Evolutionary conservation across 2,797 vertebrate genomes (phyloP).

Genomic region (Pogoniulus pusillus): DNA sequence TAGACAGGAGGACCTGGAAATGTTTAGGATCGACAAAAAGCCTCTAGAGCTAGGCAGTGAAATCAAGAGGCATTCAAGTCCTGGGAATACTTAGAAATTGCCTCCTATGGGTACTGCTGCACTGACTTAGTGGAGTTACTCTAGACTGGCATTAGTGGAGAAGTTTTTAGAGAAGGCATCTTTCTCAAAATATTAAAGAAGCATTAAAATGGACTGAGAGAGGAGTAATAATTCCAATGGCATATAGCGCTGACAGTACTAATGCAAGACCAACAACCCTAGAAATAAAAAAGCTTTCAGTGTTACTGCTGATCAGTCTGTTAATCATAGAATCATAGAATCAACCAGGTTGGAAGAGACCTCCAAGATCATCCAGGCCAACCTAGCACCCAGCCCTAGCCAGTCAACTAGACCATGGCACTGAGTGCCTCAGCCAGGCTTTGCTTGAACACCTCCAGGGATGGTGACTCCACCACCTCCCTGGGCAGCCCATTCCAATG

Average conservation of each 20-base stretch:
- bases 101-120: not conserved
- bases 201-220: not conserved
- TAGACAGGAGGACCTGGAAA: slow-evolving; percentile 21
- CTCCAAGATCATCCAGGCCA: too few relatives aligned
- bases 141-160: not conserved
- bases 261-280: not conserved
- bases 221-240: not conserved
- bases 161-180: not conserved
- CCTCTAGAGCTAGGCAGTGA: not conserved
- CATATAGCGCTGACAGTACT: not conserved
- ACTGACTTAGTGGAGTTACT: not conserved
- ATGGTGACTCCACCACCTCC: too few relatives aligned
- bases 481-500: too few relatives aligned
- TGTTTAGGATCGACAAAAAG: slow-evolving; percentile 12
- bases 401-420: too few relatives aligned
- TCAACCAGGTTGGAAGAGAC: too few relatives aligned
- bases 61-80: not conserved
- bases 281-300: not conserved
- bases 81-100: not conserved
- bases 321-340: too few relatives aligned
- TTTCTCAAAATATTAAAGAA: not conserved
- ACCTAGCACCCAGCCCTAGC: too few relatives aligned
- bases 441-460: too few relatives aligned
- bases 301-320: not conserved
- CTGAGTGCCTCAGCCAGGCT: too few relatives aligned